Evolutionary conservation across 2,113 vertebrate species (phyloP).

Genomic region (Perca flavescens): DNA sequence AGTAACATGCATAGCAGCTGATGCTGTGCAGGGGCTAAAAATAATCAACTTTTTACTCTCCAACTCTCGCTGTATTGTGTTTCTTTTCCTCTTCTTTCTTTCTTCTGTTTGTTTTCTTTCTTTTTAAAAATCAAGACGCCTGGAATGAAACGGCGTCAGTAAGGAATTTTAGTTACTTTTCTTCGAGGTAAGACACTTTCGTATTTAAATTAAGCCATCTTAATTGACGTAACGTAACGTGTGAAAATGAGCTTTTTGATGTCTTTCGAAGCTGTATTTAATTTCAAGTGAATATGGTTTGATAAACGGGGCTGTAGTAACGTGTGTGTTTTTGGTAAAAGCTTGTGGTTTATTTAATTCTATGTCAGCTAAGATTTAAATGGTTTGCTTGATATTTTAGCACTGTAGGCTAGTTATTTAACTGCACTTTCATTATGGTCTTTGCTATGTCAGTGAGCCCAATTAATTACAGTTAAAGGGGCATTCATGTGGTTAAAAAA

Average conservation of each 20-base stretch:
- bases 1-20: constrained; percentile 84
- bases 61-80: constrained; percentile 41
- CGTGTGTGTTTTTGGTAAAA: not conserved
- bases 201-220: not conserved
- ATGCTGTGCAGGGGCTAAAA: constrained; percentile 89
- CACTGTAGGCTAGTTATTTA: not conserved
- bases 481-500: not conserved
- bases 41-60: constrained; percentile 86
- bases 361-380: not conserved
- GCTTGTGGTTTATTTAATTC: not conserved
- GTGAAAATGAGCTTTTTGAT: not conserved
- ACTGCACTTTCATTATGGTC: not conserved
- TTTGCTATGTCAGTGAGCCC: not conserved
- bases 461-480: not conserved
- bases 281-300: not conserved
- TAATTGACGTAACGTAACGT: not conserved
- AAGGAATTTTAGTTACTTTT: constrained; percentile 45
- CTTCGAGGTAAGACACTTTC: constrained; percentile 69
- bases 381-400: too few species aligned
- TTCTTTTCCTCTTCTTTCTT: constrained; percentile 13
- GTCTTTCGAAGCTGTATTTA: not conserved
- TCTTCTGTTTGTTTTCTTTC: not conserved
- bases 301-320: not conserved
- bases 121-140: constrained; percentile 65
- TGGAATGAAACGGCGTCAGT: constrained; percentile 70